A percentile compares a stretch with the other conserved stretches of the same genome.
Conservation (phyloP, 2,113 vertebrate genomes). For the Limnothrissa miodon region DNA sequence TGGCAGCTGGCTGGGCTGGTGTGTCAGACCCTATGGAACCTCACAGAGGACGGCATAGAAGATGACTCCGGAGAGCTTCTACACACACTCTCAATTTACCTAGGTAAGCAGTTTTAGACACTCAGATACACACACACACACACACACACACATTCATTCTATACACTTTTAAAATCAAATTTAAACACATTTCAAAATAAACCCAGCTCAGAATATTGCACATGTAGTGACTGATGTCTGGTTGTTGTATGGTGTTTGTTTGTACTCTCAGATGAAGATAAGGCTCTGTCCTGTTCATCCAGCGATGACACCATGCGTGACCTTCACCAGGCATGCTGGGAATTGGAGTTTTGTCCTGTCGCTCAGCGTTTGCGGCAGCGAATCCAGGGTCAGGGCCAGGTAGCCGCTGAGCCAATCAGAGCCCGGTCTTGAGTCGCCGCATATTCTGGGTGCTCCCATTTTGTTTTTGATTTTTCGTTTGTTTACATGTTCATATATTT, state of each 20-base stretch:
- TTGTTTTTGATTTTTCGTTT: background rate
- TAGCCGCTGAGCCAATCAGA: conserved; percentile 28
- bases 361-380: conserved; percentile 79
- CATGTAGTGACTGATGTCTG: background rate
- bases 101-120: conserved; percentile 69
- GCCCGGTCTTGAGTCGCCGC: background rate
- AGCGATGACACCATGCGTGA: conserved; percentile 65
- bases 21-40: conserved; percentile 94
- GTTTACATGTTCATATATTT: background rate
- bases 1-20: conserved; percentile 89
- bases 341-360: conserved; percentile 86
- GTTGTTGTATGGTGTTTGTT: background rate
- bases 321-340: conserved; percentile 81
- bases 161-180: too few relatives aligned
- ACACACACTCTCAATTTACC: conserved; percentile 70
- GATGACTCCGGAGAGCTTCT: conserved; percentile 65
- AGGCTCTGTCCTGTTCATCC: conserved; percentile 67
- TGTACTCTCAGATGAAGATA: conserved; percentile 74
- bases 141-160: background rate
- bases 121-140: conserved; percentile 22
- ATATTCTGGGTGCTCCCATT: background rate
- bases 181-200: too few relatives aligned
- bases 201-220: too few relatives aligned
- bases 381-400: conserved; percentile 60
- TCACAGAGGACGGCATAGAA: conserved; percentile 65